phyloP scores from a whole-genome alignment of 2,113 vertebrate genomes.

The Platichthys stellatus region DNA sequence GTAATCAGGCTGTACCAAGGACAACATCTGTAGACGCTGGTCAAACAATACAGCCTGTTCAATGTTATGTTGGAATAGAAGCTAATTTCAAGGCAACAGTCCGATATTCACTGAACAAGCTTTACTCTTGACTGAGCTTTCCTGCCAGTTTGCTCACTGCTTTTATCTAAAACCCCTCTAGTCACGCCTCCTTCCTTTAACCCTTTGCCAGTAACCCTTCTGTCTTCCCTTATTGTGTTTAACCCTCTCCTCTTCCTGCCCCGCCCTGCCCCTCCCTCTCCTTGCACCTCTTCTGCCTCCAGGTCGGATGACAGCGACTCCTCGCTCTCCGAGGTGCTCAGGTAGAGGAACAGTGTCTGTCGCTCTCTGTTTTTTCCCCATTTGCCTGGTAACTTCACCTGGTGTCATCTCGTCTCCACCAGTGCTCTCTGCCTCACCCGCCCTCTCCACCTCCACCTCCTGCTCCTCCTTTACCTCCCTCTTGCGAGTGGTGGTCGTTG shows the following conservation, averaged over 20 bases:
- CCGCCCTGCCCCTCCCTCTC: slow-evolving; percentile 67
- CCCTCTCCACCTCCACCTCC: slow-evolving; percentile 30
- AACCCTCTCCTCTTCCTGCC: slow-evolving; percentile 75
- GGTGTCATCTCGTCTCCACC: slow-evolving; percentile 46
- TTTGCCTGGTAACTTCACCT: slow-evolving; percentile 62
- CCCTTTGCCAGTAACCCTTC: slow-evolving; percentile 73
- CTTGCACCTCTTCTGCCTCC: slow-evolving; percentile 95
- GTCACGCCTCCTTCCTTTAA: slow-evolving; percentile 53
- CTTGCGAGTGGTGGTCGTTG: slow-evolving; percentile 35
- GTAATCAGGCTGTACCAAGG: slow-evolving; percentile 3
- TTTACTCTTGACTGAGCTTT: slow-evolving; percentile 50
- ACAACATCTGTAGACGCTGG: slow-evolving; percentile 33
- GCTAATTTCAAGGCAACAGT: too few relatives aligned
- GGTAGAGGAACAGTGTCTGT: slow-evolving; percentile 93
- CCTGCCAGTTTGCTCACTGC: slow-evolving; percentile 49
- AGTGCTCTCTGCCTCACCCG: slow-evolving; percentile 23
- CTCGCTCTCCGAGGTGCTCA: slow-evolving; percentile 99
- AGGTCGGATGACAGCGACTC: slow-evolving; percentile 99
- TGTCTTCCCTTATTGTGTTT: slow-evolving; percentile 72
- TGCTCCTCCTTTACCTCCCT: not conserved
- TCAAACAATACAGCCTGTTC: slow-evolving; percentile 48
- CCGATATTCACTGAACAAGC: slow-evolving; percentile 37
- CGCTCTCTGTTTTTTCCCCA: slow-evolving; percentile 59
- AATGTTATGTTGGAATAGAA: not conserved
- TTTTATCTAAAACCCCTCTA: slow-evolving; percentile 51